Evolutionary conservation across 2,113 vertebrate genomes (phyloP).

Genomic region (Macrotis lagotis): DNA sequence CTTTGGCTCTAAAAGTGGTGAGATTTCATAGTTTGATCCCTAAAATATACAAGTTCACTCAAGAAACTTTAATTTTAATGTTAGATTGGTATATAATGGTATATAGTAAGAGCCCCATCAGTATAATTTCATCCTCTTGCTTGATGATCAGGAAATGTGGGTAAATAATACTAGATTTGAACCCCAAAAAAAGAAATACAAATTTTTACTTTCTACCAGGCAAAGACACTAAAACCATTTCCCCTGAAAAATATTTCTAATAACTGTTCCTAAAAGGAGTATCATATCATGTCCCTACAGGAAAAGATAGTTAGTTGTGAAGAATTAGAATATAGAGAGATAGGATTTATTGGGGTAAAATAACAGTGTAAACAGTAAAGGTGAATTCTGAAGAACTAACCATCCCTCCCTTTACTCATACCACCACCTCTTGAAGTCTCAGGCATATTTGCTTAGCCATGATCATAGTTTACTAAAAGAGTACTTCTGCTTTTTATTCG

Average conservation of each 20-base stretch:
- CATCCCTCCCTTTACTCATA: not conserved
- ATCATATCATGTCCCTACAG: not conserved
- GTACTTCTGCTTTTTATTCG: not conserved
- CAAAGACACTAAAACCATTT: conserved; percentile 4
- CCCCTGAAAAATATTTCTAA: not conserved
- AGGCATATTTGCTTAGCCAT: not conserved
- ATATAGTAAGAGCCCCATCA: conserved; percentile 2
- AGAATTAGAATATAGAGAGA: not conserved
- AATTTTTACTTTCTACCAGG: not conserved
- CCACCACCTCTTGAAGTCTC: not conserved
- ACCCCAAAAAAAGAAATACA: not conserved
- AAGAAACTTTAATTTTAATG: conserved; percentile 24
- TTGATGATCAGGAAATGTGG: conserved; percentile 26
- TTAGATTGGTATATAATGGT: conserved; percentile 25
- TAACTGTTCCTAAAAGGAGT: not conserved
- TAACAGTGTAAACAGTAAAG: not conserved
- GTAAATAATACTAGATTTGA: not conserved
- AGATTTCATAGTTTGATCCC: conserved; percentile 18
- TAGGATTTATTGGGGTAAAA: not conserved
- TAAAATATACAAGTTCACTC: not conserved
- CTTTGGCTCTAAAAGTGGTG: not conserved
- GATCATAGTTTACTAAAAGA: conserved; percentile 31
- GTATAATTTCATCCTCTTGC: conserved; percentile 38
- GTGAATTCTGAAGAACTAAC: not conserved
- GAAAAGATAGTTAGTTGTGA: not conserved